Percentiles rank a stretch among this genome's conserved stretches.
phyloP scores from a whole-genome alignment of 2,888 invertebrate genomes.

The Crepidodera aurea region DNA sequence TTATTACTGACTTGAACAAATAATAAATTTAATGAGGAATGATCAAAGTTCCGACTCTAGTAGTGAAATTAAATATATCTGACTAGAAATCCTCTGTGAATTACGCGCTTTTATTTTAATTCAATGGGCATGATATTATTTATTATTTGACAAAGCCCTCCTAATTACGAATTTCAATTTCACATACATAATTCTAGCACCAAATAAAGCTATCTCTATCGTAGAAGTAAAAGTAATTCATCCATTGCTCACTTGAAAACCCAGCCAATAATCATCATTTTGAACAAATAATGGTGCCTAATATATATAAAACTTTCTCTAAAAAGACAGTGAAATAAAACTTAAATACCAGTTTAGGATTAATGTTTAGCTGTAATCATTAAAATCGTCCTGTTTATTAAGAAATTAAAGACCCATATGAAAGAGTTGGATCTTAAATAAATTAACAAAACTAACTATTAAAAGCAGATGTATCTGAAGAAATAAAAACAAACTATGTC shows the following conservation, averaged over 20 bases:
- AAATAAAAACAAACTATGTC: too few relatives aligned
- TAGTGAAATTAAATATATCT: not conserved
- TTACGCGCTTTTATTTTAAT: conserved; percentile 14
- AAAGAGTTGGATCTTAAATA: too few relatives aligned
- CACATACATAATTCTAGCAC: conserved; percentile 7
- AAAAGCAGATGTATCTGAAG: too few relatives aligned
- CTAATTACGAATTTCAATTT: conserved; percentile 21
- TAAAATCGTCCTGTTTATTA: not conserved
- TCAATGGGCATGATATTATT: conserved; percentile 1
- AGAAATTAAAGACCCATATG: too few relatives aligned
- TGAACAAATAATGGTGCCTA: not conserved
- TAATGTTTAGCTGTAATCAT: not conserved
- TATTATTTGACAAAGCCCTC: conserved; percentile 1
- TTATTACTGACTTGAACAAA: too few relatives aligned
- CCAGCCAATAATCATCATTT: conserved; percentile 5
- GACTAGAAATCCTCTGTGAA: not conserved
- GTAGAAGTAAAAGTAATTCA: not conserved
- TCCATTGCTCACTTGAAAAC: conserved; percentile 2
- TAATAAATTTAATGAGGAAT: too few relatives aligned
- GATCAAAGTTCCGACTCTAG: not conserved
- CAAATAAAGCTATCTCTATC: conserved; percentile 24
- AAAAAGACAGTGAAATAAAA: not conserved
- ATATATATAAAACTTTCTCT: not conserved
- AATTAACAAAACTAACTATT: too few relatives aligned
- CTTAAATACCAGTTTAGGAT: not conserved